Evolutionary conservation across 2,113 vertebrate genomes (phyloP).

Genomic region (Syngnathus floridae): DNA sequence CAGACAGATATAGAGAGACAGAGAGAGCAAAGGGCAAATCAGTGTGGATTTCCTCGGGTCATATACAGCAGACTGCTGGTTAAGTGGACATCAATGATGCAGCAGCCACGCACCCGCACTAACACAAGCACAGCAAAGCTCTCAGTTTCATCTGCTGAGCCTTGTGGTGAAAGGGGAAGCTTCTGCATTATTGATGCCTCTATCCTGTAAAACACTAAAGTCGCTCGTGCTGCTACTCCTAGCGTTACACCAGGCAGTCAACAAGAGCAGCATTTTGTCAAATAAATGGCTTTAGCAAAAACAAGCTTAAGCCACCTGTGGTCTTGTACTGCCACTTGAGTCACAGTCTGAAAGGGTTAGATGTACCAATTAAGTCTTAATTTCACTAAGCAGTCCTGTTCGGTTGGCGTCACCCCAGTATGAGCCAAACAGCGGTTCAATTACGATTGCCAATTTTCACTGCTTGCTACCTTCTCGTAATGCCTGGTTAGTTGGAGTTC

Average conservation of each 20-base stretch:
- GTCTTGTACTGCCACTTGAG: not conserved
- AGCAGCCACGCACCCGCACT: slow-evolving; percentile 34
- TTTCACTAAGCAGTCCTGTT: not conserved
- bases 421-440: not conserved
- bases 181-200: slow-evolving; percentile 54
- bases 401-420: not conserved
- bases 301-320: not conserved
- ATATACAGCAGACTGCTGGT: slow-evolving; percentile 31
- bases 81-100: slow-evolving; percentile 65
- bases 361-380: not conserved
- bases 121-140: slow-evolving; percentile 37
- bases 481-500: not conserved
- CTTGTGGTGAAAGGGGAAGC: slow-evolving; percentile 46
- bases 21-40: slow-evolving; percentile 30
- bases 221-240: slow-evolving; percentile 22
- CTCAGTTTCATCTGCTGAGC: slow-evolving; percentile 52
- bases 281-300: slow-evolving; percentile 30
- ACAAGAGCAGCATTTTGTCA: slow-evolving; percentile 40
- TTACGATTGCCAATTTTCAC: not conserved
- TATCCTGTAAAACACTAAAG: slow-evolving; percentile 49
- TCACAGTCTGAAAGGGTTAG: not conserved
- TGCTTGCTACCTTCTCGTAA: not conserved
- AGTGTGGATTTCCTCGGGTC: slow-evolving; percentile 41
- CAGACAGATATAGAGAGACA: no score
- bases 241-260: slow-evolving; percentile 29